A percentile compares a stretch with the other conserved stretches of the same genome.
Evolutionary conservation across 2,888 invertebrate species (phyloP).

Genomic region (Nomada goodeniana): DNA sequence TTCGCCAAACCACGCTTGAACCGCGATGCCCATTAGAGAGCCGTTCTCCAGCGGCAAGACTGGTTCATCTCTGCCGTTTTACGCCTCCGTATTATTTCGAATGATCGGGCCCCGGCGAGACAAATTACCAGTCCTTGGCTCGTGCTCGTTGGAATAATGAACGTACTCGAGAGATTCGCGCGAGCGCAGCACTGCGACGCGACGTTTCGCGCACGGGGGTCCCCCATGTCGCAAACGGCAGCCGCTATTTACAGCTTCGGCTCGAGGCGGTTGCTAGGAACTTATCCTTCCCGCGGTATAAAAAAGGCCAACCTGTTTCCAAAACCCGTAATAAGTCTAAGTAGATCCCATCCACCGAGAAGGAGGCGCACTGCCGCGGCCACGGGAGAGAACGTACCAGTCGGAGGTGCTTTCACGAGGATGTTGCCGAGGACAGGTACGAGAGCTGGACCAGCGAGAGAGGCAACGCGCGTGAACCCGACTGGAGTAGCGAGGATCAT

Average conservation of each 20-base stretch:
- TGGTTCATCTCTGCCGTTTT: background rate
- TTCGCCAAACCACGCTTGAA: background rate
- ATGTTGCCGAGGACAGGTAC: constrained; percentile 69
- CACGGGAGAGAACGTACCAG: constrained; percentile 63
- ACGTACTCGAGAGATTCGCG: background rate
- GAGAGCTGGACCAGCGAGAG: constrained; percentile 60
- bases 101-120: background rate
- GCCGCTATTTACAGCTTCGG: constrained; percentile 20
- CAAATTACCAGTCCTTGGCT: constrained; percentile 9
- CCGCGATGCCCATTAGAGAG: constrained; percentile 21
- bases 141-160: constrained; percentile 5
- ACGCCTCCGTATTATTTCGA: constrained; percentile 15
- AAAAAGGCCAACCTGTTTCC: constrained; percentile 72
- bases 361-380: constrained; percentile 59
- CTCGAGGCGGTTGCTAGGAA: constrained; percentile 22
- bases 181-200: background rate
- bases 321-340: constrained; percentile 74
- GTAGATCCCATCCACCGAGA: constrained; percentile 63
- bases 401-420: constrained; percentile 72
- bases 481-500: constrained; percentile 47
- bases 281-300: constrained; percentile 32
- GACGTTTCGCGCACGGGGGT: background rate
- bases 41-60: background rate
- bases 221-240: background rate
- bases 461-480: constrained; percentile 50